These are phyloP conservation scores for Plecturocebus donacophilus DNA, from an alignment of 2,113 vertebrate genomes.

Conservation along the genomic window DNA sequence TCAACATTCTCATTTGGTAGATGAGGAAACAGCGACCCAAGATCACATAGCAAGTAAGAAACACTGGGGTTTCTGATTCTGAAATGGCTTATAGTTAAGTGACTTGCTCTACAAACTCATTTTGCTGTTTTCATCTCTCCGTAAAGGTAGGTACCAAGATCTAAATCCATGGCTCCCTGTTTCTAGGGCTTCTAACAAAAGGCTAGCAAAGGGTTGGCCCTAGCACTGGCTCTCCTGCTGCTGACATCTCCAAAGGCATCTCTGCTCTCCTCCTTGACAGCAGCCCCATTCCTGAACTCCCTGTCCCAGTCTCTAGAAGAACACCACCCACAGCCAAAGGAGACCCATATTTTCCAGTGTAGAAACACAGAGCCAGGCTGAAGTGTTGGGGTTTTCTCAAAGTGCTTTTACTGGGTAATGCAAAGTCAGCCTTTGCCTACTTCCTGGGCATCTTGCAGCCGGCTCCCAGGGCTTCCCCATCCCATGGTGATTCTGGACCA, in stretches of 20 bases:
- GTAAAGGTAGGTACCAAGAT: conserved; percentile 4
- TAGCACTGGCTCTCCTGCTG: not conserved
- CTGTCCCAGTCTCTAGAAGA: not conserved
- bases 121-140: not conserved
- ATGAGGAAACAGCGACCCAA: not conserved
- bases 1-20: not conserved
- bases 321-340: not conserved
- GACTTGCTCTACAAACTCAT: not conserved
- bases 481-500: not conserved
- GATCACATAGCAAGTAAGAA: conserved; percentile 22
- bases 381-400: conserved; percentile 22
- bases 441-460: not conserved
- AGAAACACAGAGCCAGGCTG: not conserved
- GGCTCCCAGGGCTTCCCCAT: not conserved
- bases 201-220: no score
- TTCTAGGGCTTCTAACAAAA: not conserved
- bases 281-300: fast-evolving
- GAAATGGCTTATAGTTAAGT: conserved; percentile 57
- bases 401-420: conserved; percentile 53
- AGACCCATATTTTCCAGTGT: not conserved
- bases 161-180: not conserved
- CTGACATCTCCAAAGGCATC: not conserved
- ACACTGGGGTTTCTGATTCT: not conserved
- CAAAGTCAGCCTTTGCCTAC: not conserved
- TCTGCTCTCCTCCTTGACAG: not conserved